Evolutionary conservation across 2,797 vertebrate species (phyloP).

Genomic region (Chaenodraco wilsoni): DNA sequence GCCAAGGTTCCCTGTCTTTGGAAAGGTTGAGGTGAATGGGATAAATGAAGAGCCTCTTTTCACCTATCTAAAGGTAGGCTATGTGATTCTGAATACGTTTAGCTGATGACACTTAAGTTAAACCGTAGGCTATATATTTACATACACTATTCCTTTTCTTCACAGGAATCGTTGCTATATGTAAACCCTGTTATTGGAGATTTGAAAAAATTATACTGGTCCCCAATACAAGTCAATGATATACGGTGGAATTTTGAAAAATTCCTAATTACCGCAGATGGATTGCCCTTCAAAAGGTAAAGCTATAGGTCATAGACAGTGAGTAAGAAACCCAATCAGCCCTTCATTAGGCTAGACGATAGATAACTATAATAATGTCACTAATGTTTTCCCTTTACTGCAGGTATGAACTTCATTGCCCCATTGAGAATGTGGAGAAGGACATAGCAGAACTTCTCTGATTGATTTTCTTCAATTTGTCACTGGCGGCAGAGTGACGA

Average conservation of each 20-base stretch:
- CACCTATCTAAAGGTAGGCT: constrained; percentile 82
- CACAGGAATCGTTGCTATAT: constrained; percentile 81
- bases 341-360: constrained; percentile 3
- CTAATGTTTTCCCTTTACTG: constrained; percentile 32
- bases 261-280: constrained; percentile 83
- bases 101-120: neutral
- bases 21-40: constrained; percentile 85
- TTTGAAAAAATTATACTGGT: constrained; percentile 84
- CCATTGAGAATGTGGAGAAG: constrained; percentile 78
- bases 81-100: neutral
- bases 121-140: neutral
- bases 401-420: constrained; percentile 83
- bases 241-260: constrained; percentile 89
- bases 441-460: constrained; percentile 79
- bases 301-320: neutral
- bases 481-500: constrained; percentile 79
- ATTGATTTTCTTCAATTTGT: constrained; percentile 31
- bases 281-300: constrained; percentile 82
- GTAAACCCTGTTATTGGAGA: constrained; percentile 85
- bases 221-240: constrained; percentile 84
- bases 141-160: constrained; percentile 3
- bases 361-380: neutral
- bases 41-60: constrained; percentile 83
- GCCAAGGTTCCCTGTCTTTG: constrained; percentile 85
- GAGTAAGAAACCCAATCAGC: neutral